Evolutionary conservation across 2,888 invertebrate species (phyloP), one percentile per base, ranked within the genome.

Genomic region (Notodonta ziczac): DNA sequence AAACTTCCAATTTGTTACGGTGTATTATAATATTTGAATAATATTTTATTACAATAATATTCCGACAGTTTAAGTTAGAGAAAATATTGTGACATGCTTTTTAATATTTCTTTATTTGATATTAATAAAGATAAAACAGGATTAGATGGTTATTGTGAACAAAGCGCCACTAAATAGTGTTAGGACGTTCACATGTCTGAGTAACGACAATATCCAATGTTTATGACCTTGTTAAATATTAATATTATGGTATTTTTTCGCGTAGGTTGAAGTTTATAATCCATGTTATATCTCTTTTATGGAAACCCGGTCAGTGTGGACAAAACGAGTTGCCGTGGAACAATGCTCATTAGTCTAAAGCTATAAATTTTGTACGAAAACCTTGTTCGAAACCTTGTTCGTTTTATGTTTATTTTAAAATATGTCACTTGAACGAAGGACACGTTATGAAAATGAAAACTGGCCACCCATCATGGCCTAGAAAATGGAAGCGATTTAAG

Each of bases 391-490:
- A 16, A 35, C 59, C 62, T 65, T 67, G 66, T n/a, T 59, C 24
- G 24, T 61, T 56, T 40, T 56, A 63, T 51, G 16, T 57, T 39
- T 57, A 55, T 58, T 48, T 14, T 51, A 40, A 58, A 58, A 59
- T 48, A 42, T 57, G 42, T 57, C 24, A 24, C 10, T 54, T 58
- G 61, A 58, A 35, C 55, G 16, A 57, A 58, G 55, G 51, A 61
- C 61, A 56, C 61, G 13, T 12, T 60, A 71, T 72, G 67, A 56
- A 66, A 69, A 73, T 63, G 40, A 42, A 65, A 57, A 57, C 55
- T 74, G 81, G 70, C 80, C 82, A 85, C 80, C 81, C 81, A 78
- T 70, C 72, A 65, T 65, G 66, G 66, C 54, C 40, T 58, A 65
- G 70, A 73, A 68, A 76, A 74, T 70, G 69, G 63, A 70, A 69